These are phyloP conservation scores for Semicossyphus pulcher DNA, from an alignment of 2,113 vertebrate species.

Conservation along the genomic window DNA sequence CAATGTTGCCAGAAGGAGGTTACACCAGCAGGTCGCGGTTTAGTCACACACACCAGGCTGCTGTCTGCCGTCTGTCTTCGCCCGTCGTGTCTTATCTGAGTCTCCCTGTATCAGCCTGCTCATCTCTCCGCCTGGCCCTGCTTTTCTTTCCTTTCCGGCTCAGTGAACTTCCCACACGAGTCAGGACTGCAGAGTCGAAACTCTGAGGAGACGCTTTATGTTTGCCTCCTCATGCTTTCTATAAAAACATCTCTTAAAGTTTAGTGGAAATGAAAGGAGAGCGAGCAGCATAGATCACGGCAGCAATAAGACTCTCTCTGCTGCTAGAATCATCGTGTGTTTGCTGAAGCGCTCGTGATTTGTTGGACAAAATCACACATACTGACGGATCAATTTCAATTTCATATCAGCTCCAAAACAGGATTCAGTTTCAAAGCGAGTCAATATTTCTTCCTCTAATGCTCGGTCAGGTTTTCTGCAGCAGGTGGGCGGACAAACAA, in stretches of 20 bases:
- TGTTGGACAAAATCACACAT: background rate
- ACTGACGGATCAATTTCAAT: slow-evolving; percentile 15
- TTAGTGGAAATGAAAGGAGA: background rate
- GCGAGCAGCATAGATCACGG: background rate
- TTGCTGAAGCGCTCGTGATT: background rate
- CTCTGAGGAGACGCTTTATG: background rate
- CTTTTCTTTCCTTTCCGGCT: background rate
- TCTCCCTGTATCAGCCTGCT: background rate
- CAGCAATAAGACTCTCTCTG: background rate
- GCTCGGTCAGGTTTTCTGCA: background rate
- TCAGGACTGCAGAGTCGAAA: slow-evolving; percentile 4
- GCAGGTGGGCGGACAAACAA: slow-evolving; percentile 25
- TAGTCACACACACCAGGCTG: slow-evolving; percentile 10
- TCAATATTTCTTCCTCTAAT: slow-evolving; percentile 15
- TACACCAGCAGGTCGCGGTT: slow-evolving; percentile 15
- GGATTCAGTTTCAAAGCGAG: background rate
- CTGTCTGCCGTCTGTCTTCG: slow-evolving; percentile 18
- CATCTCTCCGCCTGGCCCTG: background rate
- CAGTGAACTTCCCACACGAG: slow-evolving; percentile 9
- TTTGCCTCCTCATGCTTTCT: background rate
- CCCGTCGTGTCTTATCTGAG: background rate
- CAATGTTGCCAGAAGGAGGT: background rate
- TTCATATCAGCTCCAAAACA: slow-evolving; percentile 4
- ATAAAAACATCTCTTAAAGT: background rate
- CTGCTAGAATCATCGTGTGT: background rate